phyloP scores from a whole-genome alignment of 2,113 vertebrate species.

The Plectropomus leopardus region DNA sequence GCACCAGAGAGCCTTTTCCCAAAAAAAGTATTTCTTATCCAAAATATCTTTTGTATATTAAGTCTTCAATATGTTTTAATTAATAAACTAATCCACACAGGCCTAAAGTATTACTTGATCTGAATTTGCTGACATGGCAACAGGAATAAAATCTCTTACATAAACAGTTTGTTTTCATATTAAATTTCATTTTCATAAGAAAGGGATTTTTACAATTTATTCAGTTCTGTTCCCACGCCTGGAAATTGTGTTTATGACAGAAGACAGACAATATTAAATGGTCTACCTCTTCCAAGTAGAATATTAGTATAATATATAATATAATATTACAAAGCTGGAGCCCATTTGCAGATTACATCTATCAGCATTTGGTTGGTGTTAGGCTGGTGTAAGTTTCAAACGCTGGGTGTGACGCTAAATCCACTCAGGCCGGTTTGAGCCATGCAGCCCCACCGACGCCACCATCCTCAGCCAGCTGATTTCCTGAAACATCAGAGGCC shows the following conservation, averaged over 20 bases:
- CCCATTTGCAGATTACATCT: conserved; percentile 49
- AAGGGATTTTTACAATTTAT: conserved; percentile 27
- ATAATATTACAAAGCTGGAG: conserved; percentile 32
- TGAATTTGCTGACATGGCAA: not conserved
- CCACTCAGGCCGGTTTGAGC: conserved; percentile 46
- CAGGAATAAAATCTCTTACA: not conserved
- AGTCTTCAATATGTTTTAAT: not conserved
- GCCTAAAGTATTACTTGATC: conserved; percentile 5
- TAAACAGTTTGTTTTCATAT: conserved; percentile 24
- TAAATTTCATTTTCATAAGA: conserved; percentile 36
- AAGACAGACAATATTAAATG: conserved; percentile 31
- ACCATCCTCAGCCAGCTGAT: conserved; percentile 43
- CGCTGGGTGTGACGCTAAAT: conserved; percentile 64
- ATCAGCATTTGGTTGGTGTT: conserved; percentile 59
- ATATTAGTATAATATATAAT: not conserved
- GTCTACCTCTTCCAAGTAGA: conserved; percentile 36
- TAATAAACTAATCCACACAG: not conserved
- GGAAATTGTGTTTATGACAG: conserved; percentile 38
- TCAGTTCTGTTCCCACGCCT: not conserved
- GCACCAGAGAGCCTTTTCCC: not conserved
- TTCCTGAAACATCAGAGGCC: conserved; percentile 60
- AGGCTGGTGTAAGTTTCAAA: conserved; percentile 69
- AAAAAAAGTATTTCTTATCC: not conserved
- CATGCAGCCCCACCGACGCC: conserved; percentile 58
- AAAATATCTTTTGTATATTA: not conserved